A percentile compares a stretch with the other conserved stretches of the same genome.
Evolutionary conservation across 2,113 vertebrate genomes (phyloP).

Genomic region (Myotis yumanensis): DNA sequence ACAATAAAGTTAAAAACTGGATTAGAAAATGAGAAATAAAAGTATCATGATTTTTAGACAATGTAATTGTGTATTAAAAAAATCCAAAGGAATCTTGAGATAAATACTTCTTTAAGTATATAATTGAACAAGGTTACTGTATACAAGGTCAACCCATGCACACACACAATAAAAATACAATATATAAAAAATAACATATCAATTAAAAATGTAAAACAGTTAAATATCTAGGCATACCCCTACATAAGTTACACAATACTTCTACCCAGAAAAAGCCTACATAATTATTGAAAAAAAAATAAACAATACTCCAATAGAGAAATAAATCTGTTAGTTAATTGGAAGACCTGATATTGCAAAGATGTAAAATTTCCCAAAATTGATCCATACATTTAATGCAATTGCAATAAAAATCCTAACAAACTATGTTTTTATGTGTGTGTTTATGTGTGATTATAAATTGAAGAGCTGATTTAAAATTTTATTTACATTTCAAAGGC

Average conservation of each 20-base stretch:
- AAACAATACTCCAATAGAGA: not conserved
- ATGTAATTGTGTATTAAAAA: not conserved
- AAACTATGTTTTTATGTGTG: not conserved
- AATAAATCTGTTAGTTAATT: not conserved
- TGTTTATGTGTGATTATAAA: not conserved
- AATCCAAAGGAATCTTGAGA: not conserved
- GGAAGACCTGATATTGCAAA: not conserved
- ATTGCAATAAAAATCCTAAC: not conserved
- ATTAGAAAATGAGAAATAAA: not conserved
- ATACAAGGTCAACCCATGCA: not conserved
- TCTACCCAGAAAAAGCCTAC: not conserved
- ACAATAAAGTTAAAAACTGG: not conserved
- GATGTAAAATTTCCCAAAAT: not conserved
- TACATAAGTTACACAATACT: not conserved
- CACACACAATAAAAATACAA: not conserved
- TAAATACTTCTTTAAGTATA: not conserved
- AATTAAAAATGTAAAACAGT: not conserved
- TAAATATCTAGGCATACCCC: not conserved
- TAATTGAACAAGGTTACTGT: not conserved
- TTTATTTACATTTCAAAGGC: not conserved
- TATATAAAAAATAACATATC: not conserved
- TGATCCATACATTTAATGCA: not conserved
- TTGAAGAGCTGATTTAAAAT: not conserved
- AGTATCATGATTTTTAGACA: not conserved
- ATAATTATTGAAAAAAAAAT: slow-evolving; percentile 5